Base-by-base conservation (phyloP, 1,140 invertebrate species). In the Neodiprion virginianus region DNA sequence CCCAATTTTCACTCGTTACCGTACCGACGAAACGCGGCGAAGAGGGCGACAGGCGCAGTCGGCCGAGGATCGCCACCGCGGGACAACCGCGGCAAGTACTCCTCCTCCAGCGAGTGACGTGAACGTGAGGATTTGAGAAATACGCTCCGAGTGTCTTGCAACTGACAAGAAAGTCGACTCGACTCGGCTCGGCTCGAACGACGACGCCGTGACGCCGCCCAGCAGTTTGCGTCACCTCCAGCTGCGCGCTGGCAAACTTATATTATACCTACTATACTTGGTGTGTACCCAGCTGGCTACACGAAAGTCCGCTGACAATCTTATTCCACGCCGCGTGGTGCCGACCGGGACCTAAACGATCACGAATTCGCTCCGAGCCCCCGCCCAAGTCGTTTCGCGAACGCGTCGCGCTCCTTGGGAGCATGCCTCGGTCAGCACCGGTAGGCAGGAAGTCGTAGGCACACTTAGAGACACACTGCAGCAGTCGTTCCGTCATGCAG, bases 1-100 rank as follows among this genome's bases (percentile, higher is more conserved):
- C 73, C 82, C 79, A 79, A 83, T 81, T 80, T 81, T 82, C 75
- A 65, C 73, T 74, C 73, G 74, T 78, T 79, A 76, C 78, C 77
- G 28, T 5, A 74, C 72, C 48, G 69, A 73, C 65, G 70, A 73
- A 48, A 65, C 67, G 78, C 66, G n/a, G 78, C 77, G 75, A 82
- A 79, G 76, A 83, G 80, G 80, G 47, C 47, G 79, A 73, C 79
- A 76, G 74, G 47, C 65, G 49, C 65, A 67, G n/a, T 76, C 74
- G 28, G 72, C 61, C 73, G 70, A 79, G 10, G 75, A 73, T 23
- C 71, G n/a, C 49, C 50, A 12, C 66, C 68, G 50, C 14, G 73
- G 23, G 68, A 53, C 71, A 53, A 50, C 67, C 66, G 71, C 14
- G 47, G n/a, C 5, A 47, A 72, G n/a, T 65, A 53, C 70, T 49